Conservation (phyloP, 2,888 invertebrate species). For the Drosophila setosimentum region DNA sequence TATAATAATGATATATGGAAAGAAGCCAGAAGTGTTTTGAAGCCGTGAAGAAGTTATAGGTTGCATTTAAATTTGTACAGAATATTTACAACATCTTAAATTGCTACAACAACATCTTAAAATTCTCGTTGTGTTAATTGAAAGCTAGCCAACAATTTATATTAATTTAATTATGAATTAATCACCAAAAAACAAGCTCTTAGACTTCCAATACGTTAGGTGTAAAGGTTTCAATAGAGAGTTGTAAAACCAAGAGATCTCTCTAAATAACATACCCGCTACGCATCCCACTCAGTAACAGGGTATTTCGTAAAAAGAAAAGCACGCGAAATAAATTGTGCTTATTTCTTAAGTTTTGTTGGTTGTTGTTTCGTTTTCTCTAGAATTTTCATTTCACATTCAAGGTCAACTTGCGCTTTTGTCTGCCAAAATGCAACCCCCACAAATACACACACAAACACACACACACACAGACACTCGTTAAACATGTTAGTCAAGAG, state of each 20-base stretch:
- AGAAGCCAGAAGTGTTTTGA: too few species aligned
- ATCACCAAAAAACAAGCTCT: too few species aligned
- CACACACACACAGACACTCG: not conserved
- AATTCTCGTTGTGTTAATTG: too few species aligned
- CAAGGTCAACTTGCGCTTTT: constrained; percentile 55
- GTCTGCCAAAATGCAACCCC: constrained; percentile 42
- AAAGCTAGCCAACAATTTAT: too few species aligned
- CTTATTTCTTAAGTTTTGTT: constrained; percentile 14
- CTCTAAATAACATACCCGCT: not conserved
- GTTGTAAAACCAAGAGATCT: too few species aligned
- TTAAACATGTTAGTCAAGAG: constrained; percentile 31
- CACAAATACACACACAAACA: constrained; percentile 1
- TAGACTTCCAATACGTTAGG: too few species aligned
- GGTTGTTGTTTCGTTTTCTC: constrained; percentile 32
- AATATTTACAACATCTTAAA: too few species aligned
- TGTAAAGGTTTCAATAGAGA: too few species aligned
- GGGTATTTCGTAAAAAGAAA: constrained; percentile 13
- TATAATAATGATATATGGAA: not conserved
- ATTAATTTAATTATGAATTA: too few species aligned
- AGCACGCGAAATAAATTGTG: constrained; percentile 11
- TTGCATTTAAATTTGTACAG: too few species aligned
- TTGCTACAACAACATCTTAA: too few species aligned
- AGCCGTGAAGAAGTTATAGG: too few species aligned
- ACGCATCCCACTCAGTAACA: not conserved
- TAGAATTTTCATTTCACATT: constrained; percentile 68